Conservation (phyloP, 1,140 invertebrate genomes). For the Platorchestia sp. region DNA sequence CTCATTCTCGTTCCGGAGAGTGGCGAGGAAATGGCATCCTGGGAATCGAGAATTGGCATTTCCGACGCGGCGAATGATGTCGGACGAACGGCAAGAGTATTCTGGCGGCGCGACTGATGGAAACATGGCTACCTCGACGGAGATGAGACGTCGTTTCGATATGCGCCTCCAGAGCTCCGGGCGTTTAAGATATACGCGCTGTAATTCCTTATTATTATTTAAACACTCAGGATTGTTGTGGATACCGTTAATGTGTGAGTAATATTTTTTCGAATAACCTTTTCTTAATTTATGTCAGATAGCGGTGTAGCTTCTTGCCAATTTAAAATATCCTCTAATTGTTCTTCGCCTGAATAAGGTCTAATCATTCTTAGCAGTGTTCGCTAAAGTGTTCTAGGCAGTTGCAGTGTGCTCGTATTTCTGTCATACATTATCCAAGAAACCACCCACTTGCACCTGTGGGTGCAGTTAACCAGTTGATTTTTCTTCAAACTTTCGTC, state of each 20-base stretch:
- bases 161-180: background rate
- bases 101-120: background rate
- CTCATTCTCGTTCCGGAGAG: slow-evolving; percentile 54
- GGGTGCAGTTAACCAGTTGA: background rate
- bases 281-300: background rate
- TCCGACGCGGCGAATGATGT: slow-evolving; percentile 41
- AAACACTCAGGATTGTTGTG: background rate
- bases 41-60: slow-evolving; percentile 54
- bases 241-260: background rate
- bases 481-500: background rate
- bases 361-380: background rate
- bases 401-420: background rate
- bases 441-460: background rate
- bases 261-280: background rate
- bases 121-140: background rate
- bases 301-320: background rate
- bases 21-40: slow-evolving; percentile 48
- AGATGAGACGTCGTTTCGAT: background rate
- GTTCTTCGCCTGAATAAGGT: background rate
- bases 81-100: background rate
- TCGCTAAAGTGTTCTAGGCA: background rate
- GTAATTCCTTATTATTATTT: background rate
- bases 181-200: background rate
- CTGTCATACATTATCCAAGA: background rate
- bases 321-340: background rate